These are phyloP conservation scores for Drosophila subpulchrella DNA, from an alignment of 1,140 invertebrate species.

Conservation along the genomic window DNA sequence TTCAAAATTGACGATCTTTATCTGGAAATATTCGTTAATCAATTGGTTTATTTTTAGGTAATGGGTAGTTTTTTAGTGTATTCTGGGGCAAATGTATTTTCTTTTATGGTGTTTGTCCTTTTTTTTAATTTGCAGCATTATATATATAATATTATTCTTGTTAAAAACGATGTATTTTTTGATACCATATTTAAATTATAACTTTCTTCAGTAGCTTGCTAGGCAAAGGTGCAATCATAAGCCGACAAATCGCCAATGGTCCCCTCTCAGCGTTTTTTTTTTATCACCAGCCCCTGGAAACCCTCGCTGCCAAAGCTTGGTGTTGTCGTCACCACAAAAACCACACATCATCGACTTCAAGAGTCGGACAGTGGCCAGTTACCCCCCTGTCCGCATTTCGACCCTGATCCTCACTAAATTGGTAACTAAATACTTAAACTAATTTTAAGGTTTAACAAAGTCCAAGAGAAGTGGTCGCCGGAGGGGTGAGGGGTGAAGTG, in stretches of 20 bases:
- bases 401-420: constrained; percentile 62
- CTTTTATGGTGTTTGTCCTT: not conserved
- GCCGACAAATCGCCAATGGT: not conserved
- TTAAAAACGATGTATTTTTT: no score
- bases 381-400: constrained; percentile 12
- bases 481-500: constrained; percentile 13
- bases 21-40: not conserved
- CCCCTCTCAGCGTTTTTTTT: no score
- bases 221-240: not conserved
- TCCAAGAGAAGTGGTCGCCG: constrained; percentile 69
- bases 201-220: not conserved
- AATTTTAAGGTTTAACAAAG: constrained; percentile 83
- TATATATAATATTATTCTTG: no score
- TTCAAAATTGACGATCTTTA: not conserved
- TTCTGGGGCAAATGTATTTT: no score
- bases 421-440: constrained; percentile 83
- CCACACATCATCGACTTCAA: constrained; percentile 48
- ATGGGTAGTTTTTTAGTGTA: not conserved
- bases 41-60: not conserved
- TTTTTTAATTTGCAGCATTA: not conserved
- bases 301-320: not conserved
- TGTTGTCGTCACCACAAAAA: constrained; percentile 40
- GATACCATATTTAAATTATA: not conserved
- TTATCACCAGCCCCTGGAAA: constrained; percentile 7
- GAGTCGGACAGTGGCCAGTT: constrained; percentile 21